These are phyloP conservation scores for Odontophorus gujanensis DNA, from an alignment of 2,113 vertebrate genomes.

Conservation along the genomic window DNA sequence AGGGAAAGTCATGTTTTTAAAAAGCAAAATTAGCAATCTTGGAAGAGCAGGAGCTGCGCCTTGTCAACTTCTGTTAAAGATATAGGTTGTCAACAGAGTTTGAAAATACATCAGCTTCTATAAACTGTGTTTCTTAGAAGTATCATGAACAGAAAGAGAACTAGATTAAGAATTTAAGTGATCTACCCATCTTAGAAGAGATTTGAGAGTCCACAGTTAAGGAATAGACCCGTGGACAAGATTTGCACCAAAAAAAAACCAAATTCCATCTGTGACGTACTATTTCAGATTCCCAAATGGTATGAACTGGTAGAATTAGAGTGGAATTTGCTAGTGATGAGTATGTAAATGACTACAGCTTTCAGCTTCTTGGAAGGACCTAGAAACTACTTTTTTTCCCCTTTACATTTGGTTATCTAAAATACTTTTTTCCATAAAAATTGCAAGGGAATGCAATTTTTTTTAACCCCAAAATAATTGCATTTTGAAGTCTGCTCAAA, in stretches of 20 bases:
- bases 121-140: background rate
- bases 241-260: background rate
- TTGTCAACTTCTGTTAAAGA: background rate
- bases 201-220: background rate
- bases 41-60: background rate
- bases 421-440: background rate
- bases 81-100: background rate
- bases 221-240: background rate
- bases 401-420: background rate
- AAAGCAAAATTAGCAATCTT: background rate
- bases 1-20: background rate
- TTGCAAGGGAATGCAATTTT: fast-evolving
- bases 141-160: background rate
- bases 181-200: background rate
- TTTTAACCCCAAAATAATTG: background rate
- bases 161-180: no score
- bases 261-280: fast-evolving
- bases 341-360: background rate
- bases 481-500: background rate
- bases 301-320: background rate
- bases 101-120: background rate
- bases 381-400: background rate
- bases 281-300: background rate
- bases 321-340: background rate
- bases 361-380: background rate